phyloP scores from a whole-genome alignment of 2,797 vertebrate species.

The Ceryle rudis region DNA sequence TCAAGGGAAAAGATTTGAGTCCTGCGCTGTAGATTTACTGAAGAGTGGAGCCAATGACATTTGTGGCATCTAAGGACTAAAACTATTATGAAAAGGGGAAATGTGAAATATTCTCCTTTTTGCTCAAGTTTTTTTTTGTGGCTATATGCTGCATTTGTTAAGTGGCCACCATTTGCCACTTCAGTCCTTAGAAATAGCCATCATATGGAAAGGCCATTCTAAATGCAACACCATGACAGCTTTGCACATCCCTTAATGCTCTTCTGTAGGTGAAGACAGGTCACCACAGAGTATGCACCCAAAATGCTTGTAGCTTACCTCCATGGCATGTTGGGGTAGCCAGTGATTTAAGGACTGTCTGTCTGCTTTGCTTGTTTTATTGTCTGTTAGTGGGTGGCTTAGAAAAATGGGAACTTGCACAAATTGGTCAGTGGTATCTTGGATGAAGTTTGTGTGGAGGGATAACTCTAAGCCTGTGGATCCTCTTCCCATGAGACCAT shows the following conservation, averaged over 20 bases:
- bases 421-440: not conserved
- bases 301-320: not conserved
- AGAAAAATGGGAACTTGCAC: not conserved
- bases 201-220: not conserved
- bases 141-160: not conserved
- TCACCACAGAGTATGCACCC: accelerated
- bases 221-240: accelerated
- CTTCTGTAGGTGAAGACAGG: not conserved
- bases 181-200: not conserved
- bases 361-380: not conserved
- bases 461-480: not conserved
- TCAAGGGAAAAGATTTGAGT: not conserved
- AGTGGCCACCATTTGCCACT: accelerated
- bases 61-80: not conserved
- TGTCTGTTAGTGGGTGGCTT: not conserved
- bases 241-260: not conserved
- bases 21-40: not conserved
- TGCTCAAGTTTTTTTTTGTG: not conserved
- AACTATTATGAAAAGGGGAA: not conserved
- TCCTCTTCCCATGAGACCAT: accelerated
- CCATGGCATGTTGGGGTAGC: accelerated
- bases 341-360: not conserved
- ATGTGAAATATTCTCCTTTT: not conserved
- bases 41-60: accelerated
- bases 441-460: not conserved